Percentiles rank a stretch among this genome's conserved stretches.
Conservation (phyloP, 2,113 vertebrate species). For the Grantiella picta region DNA sequence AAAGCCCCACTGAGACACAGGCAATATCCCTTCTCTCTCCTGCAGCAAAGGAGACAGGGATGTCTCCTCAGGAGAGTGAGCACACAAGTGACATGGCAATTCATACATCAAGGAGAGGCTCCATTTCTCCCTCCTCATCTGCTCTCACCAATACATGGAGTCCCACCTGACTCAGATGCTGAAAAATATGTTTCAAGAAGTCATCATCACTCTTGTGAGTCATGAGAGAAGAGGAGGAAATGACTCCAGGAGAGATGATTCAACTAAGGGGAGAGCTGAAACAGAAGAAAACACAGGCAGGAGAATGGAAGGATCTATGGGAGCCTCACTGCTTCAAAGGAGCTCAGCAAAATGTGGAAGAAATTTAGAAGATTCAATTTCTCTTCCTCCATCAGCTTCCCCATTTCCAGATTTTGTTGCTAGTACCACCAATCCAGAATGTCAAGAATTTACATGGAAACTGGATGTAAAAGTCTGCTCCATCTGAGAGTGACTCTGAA, state of each 20-base stretch:
- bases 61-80: not conserved
- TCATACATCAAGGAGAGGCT: not conserved
- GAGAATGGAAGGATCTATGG: not conserved
- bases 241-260: slow-evolving; percentile 21
- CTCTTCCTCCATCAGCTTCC: not conserved
- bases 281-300: not conserved
- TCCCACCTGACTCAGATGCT: slow-evolving; percentile 26
- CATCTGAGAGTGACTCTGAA: not conserved
- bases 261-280: not conserved
- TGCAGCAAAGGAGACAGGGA: not conserved
- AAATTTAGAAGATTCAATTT: not conserved
- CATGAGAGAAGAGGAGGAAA: slow-evolving; percentile 33
- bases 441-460: not conserved
- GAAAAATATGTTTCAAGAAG: slow-evolving; percentile 7
- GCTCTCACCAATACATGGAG: not conserved
- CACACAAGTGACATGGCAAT: not conserved
- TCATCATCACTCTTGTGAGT: slow-evolving; percentile 21
- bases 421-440: not conserved
- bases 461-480: not conserved
- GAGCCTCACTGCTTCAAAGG: not conserved
- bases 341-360: not conserved
- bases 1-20: not conserved
- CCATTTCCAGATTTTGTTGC: not conserved
- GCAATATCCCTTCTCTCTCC: not conserved
- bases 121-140: slow-evolving; percentile 1